Base-by-base conservation (phyloP, 2,888 invertebrate species). In the Psylliodes chrysocephalus region DNA sequence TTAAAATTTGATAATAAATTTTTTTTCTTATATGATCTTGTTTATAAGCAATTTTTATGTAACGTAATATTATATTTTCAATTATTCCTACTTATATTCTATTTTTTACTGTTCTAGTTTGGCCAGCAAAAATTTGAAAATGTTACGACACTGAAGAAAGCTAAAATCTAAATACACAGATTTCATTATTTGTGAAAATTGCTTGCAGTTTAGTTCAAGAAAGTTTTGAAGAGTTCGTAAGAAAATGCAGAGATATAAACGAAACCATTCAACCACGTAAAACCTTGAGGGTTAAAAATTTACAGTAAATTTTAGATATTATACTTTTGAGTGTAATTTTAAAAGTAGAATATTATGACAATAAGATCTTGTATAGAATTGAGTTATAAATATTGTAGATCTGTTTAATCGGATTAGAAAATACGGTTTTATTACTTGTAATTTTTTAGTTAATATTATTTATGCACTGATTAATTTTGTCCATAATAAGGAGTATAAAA, bases 281-380 rank as follows among this genome's bases (percentile, higher is more conserved):
- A 17, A 44, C 44, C 44, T 44, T 19, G 44, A 5, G 44, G 44
- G 2, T 19, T 44, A 19, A 5, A 44, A 17, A 44, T 17, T 44
- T 44, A 17, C 5, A 44, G 19, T 44, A 44, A 44, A 44, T 44
- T 44, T 44, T 44, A 17, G 10, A 12, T 44, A 44, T 19, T 44
- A 14, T 19, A n/a, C 18, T 15, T 19, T 19, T 19, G 44, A 17
- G 44, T n/a, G 14, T 17, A n/a, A n/a, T n/a, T n/a, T n/a, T 15
- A 10, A 1, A n/a, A 10, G 44, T n/a, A n/a, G 14, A 44, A 18
- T 44, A 44, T 44, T n/a, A 44, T 18, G 10, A 19, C 19, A 17
- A 19, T n/a, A 17, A 44, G 44, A 44, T 44, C 6, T 44, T 44
- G 8, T n/a, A 5, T 25, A 25, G 25, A 25, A 4, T 25, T 25